These are phyloP conservation scores for Lobophora halterata DNA, from an alignment of 2,888 invertebrate genomes.

Conservation along the genomic window DNA sequence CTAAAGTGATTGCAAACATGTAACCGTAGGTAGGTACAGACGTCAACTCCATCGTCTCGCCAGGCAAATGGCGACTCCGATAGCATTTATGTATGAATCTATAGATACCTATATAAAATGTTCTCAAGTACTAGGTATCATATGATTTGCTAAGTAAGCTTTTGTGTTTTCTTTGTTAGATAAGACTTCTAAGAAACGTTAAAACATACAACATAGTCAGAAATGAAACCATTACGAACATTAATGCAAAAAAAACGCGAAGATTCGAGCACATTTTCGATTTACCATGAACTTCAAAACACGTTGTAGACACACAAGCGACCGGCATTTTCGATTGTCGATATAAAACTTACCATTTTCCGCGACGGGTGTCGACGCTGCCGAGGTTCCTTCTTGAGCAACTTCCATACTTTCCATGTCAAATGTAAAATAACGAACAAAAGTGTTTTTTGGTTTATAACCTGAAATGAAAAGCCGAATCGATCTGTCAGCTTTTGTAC, in stretches of 20 bases:
- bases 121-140: too few relatives aligned
- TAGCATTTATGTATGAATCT: neutral
- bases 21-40: too few relatives aligned
- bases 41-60: neutral
- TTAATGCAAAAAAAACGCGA: neutral
- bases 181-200: too few relatives aligned
- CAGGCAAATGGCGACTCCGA: slow-evolving; percentile 2
- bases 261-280: neutral
- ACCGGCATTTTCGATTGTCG: slow-evolving; percentile 22
- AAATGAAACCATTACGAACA: neutral
- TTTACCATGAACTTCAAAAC: slow-evolving; percentile 43
- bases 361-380: slow-evolving; percentile 62
- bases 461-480: slow-evolving; percentile 68
- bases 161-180: too few relatives aligned
- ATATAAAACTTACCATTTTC: slow-evolving; percentile 67
- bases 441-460: slow-evolving; percentile 56
- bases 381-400: slow-evolving; percentile 68
- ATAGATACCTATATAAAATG: too few relatives aligned
- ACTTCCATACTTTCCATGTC: slow-evolving; percentile 79
- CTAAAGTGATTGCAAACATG: too few relatives aligned
- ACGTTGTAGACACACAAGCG: slow-evolving; percentile 54
- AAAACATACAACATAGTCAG: too few relatives aligned
- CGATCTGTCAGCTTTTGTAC: slow-evolving; percentile 56
- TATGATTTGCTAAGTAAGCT: too few relatives aligned
- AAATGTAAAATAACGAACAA: slow-evolving; percentile 43